Evolutionary conservation across 2,113 vertebrate species (phyloP).

Genomic region (Pandion haliaetus): DNA sequence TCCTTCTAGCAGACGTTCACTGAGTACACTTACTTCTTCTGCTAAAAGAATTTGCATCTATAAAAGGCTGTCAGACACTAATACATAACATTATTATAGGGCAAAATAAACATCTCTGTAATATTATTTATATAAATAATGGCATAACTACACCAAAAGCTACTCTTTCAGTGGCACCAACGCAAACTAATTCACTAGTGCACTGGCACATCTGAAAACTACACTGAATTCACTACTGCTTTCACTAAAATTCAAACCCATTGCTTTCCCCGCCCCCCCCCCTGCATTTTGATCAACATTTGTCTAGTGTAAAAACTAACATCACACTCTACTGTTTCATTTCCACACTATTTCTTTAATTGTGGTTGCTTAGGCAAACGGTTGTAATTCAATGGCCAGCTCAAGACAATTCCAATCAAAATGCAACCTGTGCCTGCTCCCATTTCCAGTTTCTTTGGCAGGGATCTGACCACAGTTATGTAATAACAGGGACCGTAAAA

Average conservation of each 20-base stretch:
- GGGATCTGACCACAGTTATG: not conserved
- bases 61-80: not conserved
- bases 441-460: constrained; percentile 18
- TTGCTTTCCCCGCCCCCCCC: not conserved
- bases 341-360: not conserved
- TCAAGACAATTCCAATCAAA: not conserved
- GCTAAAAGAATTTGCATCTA: not conserved
- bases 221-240: not conserved
- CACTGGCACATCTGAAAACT: not conserved
- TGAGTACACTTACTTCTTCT: not conserved
- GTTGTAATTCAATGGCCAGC: not conserved
- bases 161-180: not conserved
- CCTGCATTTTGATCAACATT: not conserved
- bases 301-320: not conserved
- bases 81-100: not conserved
- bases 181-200: not conserved
- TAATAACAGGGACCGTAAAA: not conserved
- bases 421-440: not conserved
- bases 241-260: not conserved
- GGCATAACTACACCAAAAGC: not conserved
- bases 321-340: not conserved
- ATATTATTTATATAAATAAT: not conserved
- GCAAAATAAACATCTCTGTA: not conserved
- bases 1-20: not conserved
- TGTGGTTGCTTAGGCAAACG: not conserved